Evolutionary conservation across 2,888 invertebrate genomes (phyloP).

Genomic region (Tyria jacobaeae): DNA sequence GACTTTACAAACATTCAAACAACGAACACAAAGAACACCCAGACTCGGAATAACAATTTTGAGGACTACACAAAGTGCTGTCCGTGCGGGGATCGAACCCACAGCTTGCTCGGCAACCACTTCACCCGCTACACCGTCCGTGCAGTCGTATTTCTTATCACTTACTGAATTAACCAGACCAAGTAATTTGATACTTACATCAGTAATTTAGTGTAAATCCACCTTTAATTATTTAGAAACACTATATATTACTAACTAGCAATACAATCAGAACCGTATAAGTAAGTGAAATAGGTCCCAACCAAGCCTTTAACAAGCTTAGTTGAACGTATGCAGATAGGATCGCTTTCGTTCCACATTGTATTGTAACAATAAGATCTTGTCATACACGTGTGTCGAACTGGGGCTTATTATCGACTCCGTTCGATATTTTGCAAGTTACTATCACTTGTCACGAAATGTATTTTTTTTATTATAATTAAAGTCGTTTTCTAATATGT

Average conservation of each 20-base stretch:
- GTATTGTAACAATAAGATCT: slow-evolving; percentile 74
- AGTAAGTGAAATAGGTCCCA: slow-evolving; percentile 6
- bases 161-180: too few species aligned
- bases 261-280: slow-evolving; percentile 8
- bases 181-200: too few species aligned
- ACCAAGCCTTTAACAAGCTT: slow-evolving; percentile 11
- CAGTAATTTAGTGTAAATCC: too few species aligned
- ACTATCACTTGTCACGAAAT: slow-evolving; percentile 3
- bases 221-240: background rate
- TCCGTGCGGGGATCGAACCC: too few species aligned
- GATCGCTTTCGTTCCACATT: slow-evolving; percentile 25
- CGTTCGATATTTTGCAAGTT: slow-evolving; percentile 27
- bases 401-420: slow-evolving; percentile 54
- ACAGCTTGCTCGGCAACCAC: too few species aligned
- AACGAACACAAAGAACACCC: too few species aligned
- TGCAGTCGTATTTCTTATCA: too few species aligned
- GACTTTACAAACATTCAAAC: too few species aligned
- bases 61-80: too few species aligned
- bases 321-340: slow-evolving; percentile 26
- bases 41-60: too few species aligned
- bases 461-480: too few species aligned
- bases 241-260: background rate
- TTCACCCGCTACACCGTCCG: too few species aligned
- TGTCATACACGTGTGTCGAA: slow-evolving; percentile 77
- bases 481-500: background rate